Percentiles rank a stretch among this genome's conserved stretches.
Conservation (phyloP, 1,140 invertebrate genomes). For the Achroia grisella region DNA sequence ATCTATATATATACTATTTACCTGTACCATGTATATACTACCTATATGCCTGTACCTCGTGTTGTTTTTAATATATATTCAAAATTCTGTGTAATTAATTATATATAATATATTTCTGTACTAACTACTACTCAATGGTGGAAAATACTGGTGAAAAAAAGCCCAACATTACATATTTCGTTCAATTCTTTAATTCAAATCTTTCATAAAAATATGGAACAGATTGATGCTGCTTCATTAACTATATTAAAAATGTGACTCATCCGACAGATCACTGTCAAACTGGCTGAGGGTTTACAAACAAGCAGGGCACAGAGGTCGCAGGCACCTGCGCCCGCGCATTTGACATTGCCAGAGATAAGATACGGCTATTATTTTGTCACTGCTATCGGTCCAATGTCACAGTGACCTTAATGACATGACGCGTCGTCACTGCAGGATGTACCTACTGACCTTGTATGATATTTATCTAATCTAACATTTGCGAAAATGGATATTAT, state of each 20-base stretch:
- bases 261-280: slow-evolving; percentile 13
- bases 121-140: too few species aligned
- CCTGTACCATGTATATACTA: too few species aligned
- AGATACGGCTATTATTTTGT: slow-evolving; percentile 71
- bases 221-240: too few species aligned
- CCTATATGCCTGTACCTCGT: too few species aligned
- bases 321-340: slow-evolving; percentile 57
- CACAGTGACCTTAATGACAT: slow-evolving; percentile 71
- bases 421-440: slow-evolving; percentile 55
- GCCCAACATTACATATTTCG: too few species aligned
- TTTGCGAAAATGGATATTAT: slow-evolving; percentile 59
- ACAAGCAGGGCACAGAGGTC: slow-evolving; percentile 50
- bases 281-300: slow-evolving; percentile 20
- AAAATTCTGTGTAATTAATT: too few species aligned
- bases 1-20: too few species aligned
- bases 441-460: slow-evolving; percentile 50
- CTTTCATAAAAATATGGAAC: too few species aligned
- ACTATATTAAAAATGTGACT: slow-evolving; percentile 6
- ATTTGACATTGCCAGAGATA: slow-evolving; percentile 68
- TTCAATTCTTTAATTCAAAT: too few species aligned
- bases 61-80: too few species aligned
- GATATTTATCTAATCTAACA: slow-evolving; percentile 67
- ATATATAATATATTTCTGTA: too few species aligned
- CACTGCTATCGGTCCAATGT: slow-evolving; percentile 66
- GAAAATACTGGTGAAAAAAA: too few species aligned